phyloP scores from a whole-genome alignment of 2,797 vertebrate species.

The Scolopax rusticola region DNA sequence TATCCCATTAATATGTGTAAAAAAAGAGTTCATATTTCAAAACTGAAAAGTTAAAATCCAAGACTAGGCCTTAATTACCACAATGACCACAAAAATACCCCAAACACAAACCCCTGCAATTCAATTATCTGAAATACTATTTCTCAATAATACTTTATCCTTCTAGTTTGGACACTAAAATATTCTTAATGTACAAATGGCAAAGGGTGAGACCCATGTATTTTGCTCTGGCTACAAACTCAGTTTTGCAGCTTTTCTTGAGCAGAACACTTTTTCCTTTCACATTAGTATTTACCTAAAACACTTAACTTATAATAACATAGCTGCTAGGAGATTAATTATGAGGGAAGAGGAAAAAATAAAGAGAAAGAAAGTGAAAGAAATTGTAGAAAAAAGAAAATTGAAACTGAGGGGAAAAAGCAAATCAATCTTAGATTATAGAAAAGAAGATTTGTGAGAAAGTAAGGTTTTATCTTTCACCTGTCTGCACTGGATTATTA shows the following conservation, averaged over 20 bases:
- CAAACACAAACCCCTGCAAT: rapidly evolving
- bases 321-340: background rate
- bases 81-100: background rate
- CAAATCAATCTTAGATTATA: background rate
- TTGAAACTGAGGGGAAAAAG: background rate
- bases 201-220: background rate
- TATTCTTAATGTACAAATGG: background rate
- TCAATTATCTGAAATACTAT: background rate
- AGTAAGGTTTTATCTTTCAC: background rate
- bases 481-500: background rate
- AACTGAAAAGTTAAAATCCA: background rate
- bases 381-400: background rate
- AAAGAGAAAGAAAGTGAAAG: background rate
- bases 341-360: background rate
- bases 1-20: rapidly evolving
- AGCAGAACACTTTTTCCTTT: background rate
- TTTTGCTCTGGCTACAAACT: background rate
- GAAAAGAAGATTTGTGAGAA: background rate
- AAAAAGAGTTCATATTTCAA: background rate
- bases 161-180: background rate
- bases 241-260: background rate
- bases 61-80: background rate
- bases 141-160: background rate
- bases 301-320: background rate
- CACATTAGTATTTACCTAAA: background rate